phyloP scores from a whole-genome alignment of 1,140 invertebrate species.

The Sitodiplosis mosellana region DNA sequence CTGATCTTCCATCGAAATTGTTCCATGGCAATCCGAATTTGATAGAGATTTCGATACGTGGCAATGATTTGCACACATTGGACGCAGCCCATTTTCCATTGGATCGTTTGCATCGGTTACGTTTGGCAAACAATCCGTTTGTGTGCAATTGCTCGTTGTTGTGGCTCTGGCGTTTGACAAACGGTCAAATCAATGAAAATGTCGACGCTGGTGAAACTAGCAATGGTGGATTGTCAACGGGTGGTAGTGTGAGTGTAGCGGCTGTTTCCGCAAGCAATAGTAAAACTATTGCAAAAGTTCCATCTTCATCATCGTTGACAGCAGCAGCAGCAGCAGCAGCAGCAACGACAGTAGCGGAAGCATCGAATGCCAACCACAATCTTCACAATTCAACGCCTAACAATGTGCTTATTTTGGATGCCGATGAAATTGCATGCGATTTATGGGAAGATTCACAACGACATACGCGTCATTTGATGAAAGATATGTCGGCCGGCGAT shows the following conservation, averaged over 20 bases:
- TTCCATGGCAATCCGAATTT: slow-evolving; percentile 60
- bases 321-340: slow-evolving; percentile 5
- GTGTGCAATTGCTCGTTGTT: slow-evolving; percentile 72
- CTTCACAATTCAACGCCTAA: slow-evolving; percentile 7
- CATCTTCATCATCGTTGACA: too few relatives aligned
- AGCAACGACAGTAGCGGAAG: slow-evolving; percentile 4
- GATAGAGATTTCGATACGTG: slow-evolving; percentile 47
- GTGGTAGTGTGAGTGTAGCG: slow-evolving; percentile 14
- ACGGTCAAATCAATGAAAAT: slow-evolving; percentile 25
- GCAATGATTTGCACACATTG: slow-evolving; percentile 48
- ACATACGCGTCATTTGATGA: slow-evolving; percentile 10
- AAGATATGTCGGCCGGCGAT: slow-evolving; percentile 19
- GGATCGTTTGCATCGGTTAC: slow-evolving; percentile 45
- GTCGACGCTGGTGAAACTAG: not conserved
- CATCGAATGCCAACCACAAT: slow-evolving; percentile 4
- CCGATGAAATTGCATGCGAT: slow-evolving; percentile 21
- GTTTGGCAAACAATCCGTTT: slow-evolving; percentile 63
- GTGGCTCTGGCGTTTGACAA: slow-evolving; percentile 63
- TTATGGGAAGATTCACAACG: slow-evolving; percentile 18
- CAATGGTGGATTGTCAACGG: not conserved
- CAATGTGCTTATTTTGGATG: slow-evolving; percentile 16
- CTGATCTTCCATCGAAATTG: slow-evolving; percentile 44
- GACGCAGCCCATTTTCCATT: slow-evolving; percentile 63
- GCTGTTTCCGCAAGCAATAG: slow-evolving; percentile 16
- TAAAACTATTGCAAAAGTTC: slow-evolving; percentile 3